These are phyloP conservation scores for Microcebus griseorufus DNA, from an alignment of 2,113 vertebrate species.

Conservation along the genomic window DNA sequence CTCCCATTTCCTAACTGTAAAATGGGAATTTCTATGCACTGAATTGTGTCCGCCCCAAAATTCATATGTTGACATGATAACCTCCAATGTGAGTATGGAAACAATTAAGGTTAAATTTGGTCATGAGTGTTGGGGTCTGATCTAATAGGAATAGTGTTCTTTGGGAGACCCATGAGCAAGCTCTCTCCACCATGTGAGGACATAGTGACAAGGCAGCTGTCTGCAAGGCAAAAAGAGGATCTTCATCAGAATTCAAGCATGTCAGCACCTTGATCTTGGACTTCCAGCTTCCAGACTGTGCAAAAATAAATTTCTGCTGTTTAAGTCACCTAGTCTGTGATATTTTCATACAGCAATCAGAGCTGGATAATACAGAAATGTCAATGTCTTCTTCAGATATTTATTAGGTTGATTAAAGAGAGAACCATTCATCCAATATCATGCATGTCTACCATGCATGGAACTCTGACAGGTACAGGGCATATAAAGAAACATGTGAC, in stretches of 20 bases:
- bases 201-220: not conserved
- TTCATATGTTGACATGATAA: no score
- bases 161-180: not conserved
- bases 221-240: fast-evolving
- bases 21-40: not conserved
- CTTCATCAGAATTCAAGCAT: not conserved
- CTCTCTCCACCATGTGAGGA: not conserved
- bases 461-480: not conserved
- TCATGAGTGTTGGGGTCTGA: not conserved
- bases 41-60: not conserved
- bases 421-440: not conserved
- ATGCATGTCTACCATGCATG: not conserved
- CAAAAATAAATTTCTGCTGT: not conserved
- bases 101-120: not conserved
- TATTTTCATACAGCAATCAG: not conserved
- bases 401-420: not conserved
- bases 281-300: not conserved
- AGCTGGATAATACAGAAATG: not conserved
- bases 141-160: not conserved
- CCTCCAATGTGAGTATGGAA: not conserved
- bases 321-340: fast-evolving
- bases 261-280: no score
- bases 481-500: not conserved
- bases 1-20: not conserved
- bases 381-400: not conserved